Evolutionary conservation across 2,113 vertebrate genomes (phyloP).

Genomic region (Melanerpes aurifrons): DNA sequence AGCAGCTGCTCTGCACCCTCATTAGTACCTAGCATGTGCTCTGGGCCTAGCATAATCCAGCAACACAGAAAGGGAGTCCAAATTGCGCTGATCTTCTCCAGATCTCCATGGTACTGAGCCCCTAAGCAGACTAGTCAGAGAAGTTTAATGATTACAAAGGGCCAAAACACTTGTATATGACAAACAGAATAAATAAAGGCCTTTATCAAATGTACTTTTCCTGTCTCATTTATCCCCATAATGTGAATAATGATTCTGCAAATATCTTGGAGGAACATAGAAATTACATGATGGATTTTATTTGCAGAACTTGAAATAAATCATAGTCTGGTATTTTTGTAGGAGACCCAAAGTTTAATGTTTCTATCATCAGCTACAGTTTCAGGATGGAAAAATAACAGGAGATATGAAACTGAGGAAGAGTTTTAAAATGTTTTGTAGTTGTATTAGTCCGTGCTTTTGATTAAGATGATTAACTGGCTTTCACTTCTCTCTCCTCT

Average conservation of each 20-base stretch:
- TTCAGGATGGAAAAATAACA: background rate
- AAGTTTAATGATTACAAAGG: background rate
- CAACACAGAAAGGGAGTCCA: background rate
- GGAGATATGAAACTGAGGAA: background rate
- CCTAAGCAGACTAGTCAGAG: background rate
- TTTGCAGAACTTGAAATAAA: background rate
- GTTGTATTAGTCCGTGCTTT: background rate
- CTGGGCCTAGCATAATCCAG: background rate
- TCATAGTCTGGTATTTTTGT: background rate
- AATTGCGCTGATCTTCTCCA: background rate
- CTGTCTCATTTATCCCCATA: background rate
- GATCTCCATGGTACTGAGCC: background rate
- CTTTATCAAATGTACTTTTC: background rate
- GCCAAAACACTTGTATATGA: background rate
- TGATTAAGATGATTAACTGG: constrained; percentile 9
- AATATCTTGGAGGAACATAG: background rate
- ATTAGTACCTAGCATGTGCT: background rate
- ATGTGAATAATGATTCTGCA: background rate
- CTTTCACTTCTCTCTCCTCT: constrained; percentile 58
- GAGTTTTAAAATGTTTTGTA: background rate
- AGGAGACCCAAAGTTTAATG: background rate
- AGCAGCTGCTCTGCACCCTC: background rate
- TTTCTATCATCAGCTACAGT: background rate
- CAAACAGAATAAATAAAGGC: background rate
- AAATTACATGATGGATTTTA: background rate